A percentile compares a stretch with the other conserved stretches of the same genome.
phyloP scores from a whole-genome alignment of 2,888 invertebrate species.

The Himalopsyche anomala region DNA sequence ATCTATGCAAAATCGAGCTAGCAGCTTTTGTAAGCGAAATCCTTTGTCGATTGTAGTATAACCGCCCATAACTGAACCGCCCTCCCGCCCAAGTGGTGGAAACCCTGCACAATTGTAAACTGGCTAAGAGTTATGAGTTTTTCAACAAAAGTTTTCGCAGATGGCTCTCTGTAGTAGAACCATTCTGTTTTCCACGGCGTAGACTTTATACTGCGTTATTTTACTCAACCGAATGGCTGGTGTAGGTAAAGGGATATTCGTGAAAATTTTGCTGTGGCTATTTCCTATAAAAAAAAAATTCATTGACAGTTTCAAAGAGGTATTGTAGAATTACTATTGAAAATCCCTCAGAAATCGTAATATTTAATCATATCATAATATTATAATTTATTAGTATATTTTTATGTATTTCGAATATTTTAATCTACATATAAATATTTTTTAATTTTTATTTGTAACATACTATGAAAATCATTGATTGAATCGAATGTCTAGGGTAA shows the following conservation, averaged over 20 bases:
- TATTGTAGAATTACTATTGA: too few species aligned
- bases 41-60: conserved; percentile 42
- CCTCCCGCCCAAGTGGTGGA: conserved; percentile 4
- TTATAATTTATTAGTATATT: too few species aligned
- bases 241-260: conserved; percentile 8
- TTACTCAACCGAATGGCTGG: background rate
- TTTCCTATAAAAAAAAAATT: background rate
- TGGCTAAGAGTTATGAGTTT: conserved; percentile 60
- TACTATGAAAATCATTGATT: too few species aligned
- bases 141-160: conserved; percentile 60
- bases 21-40: conserved; percentile 37
- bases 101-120: conserved; percentile 55
- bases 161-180: conserved; percentile 55
- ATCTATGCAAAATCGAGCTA: conserved; percentile 28
- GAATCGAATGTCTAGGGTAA: too few species aligned
- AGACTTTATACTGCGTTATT: conserved; percentile 40
- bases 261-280: background rate
- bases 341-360: too few species aligned
- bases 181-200: conserved; percentile 47
- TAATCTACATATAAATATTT: too few species aligned
- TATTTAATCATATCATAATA: too few species aligned
- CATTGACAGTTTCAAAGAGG: too few species aligned
- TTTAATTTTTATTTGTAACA: too few species aligned
- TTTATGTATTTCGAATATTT: too few species aligned
- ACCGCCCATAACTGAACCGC: conserved; percentile 41